Percentiles rank a stretch among this genome's conserved stretches.
These are phyloP conservation scores for Ameiurus melas DNA, from an alignment of 2,113 vertebrate genomes.

Conservation along the genomic window DNA sequence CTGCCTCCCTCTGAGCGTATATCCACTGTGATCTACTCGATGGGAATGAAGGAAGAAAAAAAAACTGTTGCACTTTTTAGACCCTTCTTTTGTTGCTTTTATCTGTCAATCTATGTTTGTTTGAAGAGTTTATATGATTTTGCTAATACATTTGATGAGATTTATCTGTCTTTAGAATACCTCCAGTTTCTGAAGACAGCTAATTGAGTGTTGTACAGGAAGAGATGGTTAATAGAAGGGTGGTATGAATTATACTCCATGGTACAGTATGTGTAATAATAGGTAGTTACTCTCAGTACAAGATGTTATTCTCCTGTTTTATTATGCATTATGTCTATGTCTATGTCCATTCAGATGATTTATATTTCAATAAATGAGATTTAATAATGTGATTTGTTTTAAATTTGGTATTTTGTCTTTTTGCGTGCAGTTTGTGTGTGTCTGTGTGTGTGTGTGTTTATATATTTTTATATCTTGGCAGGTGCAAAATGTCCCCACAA, in stretches of 20 bases:
- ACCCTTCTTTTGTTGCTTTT: conserved; percentile 42
- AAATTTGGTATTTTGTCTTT: not conserved
- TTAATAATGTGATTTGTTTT: conserved; percentile 63
- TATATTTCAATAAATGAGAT: conserved; percentile 82
- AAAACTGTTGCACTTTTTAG: conserved; percentile 90
- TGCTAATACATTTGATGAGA: conserved; percentile 64
- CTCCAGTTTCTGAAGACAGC: conserved; percentile 70
- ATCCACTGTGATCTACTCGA: conserved; percentile 88
- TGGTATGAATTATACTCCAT: conserved; percentile 71
- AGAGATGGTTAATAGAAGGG: conserved; percentile 48
- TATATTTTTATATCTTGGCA: not conserved
- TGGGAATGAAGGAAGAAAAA: conserved; percentile 73
- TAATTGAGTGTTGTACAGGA: conserved; percentile 72
- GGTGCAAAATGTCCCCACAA: not conserved
- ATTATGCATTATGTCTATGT: conserved; percentile 71
- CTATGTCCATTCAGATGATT: conserved; percentile 79
- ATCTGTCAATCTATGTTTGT: conserved; percentile 44
- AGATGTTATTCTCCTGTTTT: conserved; percentile 66
- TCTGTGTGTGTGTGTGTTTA: not conserved
- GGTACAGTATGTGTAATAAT: conserved; percentile 71
- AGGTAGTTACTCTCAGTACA: conserved; percentile 67
- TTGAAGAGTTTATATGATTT: conserved; percentile 41
- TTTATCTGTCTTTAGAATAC: conserved; percentile 30
- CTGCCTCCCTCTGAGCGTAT: conserved; percentile 83
- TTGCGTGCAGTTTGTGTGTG: not conserved